Percentiles rank a stretch among this genome's conserved stretches.
These are phyloP conservation scores for Nesoenas mayeri DNA, from an alignment of 2,113 vertebrate genomes.

Conservation along the genomic window DNA sequence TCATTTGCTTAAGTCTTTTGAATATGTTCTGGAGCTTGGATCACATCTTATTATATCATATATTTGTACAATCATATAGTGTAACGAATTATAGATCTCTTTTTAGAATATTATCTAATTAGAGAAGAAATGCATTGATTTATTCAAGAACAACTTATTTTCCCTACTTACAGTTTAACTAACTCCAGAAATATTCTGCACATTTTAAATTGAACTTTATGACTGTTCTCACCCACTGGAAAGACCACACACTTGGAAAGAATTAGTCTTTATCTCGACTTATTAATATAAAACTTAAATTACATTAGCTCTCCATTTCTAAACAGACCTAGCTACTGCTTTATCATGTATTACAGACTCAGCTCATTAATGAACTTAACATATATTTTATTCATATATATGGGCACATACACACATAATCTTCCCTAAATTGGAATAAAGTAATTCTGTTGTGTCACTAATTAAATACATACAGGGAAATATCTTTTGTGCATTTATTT, in stretches of 20 bases:
- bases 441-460: neutral
- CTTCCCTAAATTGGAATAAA: neutral
- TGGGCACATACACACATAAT: neutral
- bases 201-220: neutral
- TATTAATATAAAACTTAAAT: neutral
- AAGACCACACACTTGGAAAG: neutral
- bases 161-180: neutral
- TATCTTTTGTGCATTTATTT: neutral
- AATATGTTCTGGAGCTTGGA: neutral
- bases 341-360: neutral
- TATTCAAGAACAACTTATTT: neutral
- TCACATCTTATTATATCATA: neutral
- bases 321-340: neutral
- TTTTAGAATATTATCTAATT: slow-evolving; percentile 2
- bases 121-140: neutral
- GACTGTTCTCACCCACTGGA: neutral
- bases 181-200: slow-evolving; percentile 17
- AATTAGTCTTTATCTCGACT: neutral
- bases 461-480: neutral
- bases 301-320: neutral
- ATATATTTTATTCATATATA: neutral
- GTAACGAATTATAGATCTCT: neutral
- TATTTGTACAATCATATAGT: neutral
- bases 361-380: neutral
- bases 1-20: neutral